phyloP scores from a whole-genome alignment of 1,140 invertebrate species.

The Adelges cooleyi region DNA sequence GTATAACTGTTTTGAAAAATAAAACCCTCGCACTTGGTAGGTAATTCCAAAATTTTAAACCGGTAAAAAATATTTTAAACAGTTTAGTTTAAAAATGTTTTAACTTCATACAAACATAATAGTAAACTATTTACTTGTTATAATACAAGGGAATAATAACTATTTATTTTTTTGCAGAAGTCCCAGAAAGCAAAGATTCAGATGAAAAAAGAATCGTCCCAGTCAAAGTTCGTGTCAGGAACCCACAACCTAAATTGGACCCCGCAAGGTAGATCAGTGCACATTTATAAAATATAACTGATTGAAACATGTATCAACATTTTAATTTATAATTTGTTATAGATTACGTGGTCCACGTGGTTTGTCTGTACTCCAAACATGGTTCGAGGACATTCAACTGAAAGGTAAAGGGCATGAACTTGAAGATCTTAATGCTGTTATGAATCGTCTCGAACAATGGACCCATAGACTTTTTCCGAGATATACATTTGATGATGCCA shows the following conservation, averaged over 20 bases:
- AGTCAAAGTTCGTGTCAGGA: constrained; percentile 28
- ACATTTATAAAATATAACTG: too few relatives aligned
- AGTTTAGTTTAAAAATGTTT: too few relatives aligned
- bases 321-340: neutral
- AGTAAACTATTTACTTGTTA: too few relatives aligned
- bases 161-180: too few relatives aligned
- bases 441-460: constrained; percentile 84
- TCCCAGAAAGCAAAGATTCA: too few relatives aligned
- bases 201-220: constrained; percentile 11
- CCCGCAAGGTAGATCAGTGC: constrained; percentile 18
- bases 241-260: constrained; percentile 32
- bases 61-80: too few relatives aligned
- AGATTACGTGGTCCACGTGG: constrained; percentile 62
- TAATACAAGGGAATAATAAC: too few relatives aligned
- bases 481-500: constrained; percentile 39
- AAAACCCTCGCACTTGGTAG: too few relatives aligned
- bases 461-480: constrained; percentile 79
- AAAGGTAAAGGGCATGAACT: constrained; percentile 74
- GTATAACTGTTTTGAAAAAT: too few relatives aligned
- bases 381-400: constrained; percentile 73
- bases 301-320: neutral
- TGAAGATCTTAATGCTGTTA: constrained; percentile 64
- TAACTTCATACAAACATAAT: too few relatives aligned
- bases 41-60: too few relatives aligned
- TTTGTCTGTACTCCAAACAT: constrained; percentile 58